Evolutionary conservation across 2,797 vertebrate species (phyloP).

Genomic region (Carcharodon carcharias): DNA sequence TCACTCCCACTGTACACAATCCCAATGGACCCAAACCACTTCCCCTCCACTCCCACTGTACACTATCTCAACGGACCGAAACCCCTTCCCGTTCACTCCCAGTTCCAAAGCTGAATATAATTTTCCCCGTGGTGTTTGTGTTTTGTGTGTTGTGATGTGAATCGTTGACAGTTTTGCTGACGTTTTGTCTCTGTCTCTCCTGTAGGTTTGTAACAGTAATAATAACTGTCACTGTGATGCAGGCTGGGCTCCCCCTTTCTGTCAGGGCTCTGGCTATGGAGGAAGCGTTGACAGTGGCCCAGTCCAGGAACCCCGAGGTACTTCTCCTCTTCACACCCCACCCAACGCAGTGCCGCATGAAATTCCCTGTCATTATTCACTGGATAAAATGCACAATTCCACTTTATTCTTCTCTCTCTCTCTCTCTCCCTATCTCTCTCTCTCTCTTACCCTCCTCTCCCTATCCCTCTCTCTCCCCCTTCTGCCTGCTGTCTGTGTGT

Average conservation of each 20-base stretch:
- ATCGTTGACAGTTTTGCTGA: no score
- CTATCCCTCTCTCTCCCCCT: not conserved
- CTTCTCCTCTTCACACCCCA: no score
- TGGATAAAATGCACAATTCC: no score
- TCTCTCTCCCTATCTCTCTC: no score
- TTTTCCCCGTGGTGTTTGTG: no score
- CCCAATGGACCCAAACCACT: not conserved
- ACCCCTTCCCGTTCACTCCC: not conserved
- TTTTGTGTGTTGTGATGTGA: no score
- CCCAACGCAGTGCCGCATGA: no score
- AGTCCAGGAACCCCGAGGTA: not conserved
- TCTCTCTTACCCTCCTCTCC: no score
- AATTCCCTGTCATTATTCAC: no score
- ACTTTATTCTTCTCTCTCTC: no score
- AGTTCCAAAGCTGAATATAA: not conserved
- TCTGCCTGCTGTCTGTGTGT: not conserved
- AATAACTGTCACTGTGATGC: conserved; percentile 84
- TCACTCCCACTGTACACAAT: not conserved
- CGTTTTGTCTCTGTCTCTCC: not conserved
- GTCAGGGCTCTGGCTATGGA: conserved; percentile 71
- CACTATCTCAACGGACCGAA: not conserved
- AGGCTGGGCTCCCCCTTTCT: conserved; percentile 76
- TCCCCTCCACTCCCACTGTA: not conserved
- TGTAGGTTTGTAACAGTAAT: conserved; percentile 89
- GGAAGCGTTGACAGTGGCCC: conserved; percentile 89